phyloP scores from a whole-genome alignment of 2,888 invertebrate genomes.

The Dryobotodes eremita region DNA sequence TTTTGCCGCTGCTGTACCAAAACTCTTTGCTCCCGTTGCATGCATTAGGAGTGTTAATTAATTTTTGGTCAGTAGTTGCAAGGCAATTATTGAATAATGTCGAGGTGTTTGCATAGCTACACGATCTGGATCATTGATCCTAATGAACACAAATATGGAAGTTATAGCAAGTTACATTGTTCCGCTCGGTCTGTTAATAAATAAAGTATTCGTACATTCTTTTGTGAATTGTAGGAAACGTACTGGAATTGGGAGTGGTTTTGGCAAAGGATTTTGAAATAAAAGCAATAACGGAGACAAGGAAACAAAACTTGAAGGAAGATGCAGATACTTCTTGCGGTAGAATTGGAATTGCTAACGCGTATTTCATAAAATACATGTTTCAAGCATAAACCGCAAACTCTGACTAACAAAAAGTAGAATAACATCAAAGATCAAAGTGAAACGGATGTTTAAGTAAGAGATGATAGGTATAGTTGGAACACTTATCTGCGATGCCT shows the following conservation, averaged over 20 bases:
- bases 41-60: conserved; percentile 83
- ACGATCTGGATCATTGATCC: background rate
- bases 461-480: conserved; percentile 75
- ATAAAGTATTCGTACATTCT: conserved; percentile 17
- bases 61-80: conserved; percentile 70
- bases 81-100: conserved; percentile 46
- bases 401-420: conserved; percentile 17
- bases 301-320: conserved; percentile 23
- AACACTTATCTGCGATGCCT: conserved; percentile 80
- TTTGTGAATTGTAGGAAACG: conserved; percentile 17
- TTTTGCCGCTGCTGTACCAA: conserved; percentile 82
- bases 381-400: conserved; percentile 3
- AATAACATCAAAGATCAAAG: conserved; percentile 61
- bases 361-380: conserved; percentile 11
- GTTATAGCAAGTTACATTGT: background rate
- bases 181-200: conserved; percentile 4
- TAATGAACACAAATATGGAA: conserved; percentile 2
- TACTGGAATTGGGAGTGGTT: conserved; percentile 30
- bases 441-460: conserved; percentile 72
- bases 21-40: conserved; percentile 82
- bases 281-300: conserved; percentile 24
- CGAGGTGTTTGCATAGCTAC: conserved; percentile 35
- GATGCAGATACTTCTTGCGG: conserved; percentile 1
- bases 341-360: background rate
- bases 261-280: conserved; percentile 46